Evolutionary conservation across 2,113 vertebrate genomes (phyloP).

Genomic region (Crotophaga sulcirostris): DNA sequence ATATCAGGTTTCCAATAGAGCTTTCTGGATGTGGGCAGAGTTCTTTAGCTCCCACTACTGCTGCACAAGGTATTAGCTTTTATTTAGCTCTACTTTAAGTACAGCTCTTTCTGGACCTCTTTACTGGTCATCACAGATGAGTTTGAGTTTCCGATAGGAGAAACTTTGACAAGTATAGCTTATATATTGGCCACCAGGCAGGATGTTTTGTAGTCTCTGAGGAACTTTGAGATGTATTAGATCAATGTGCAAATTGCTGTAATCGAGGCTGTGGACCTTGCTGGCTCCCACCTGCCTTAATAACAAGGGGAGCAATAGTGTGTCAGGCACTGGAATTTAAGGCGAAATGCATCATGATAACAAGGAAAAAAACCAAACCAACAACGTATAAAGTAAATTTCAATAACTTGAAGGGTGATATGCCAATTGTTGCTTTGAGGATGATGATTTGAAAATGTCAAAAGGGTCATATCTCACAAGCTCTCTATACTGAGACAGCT

Average conservation of each 20-base stretch:
- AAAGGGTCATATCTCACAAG: neutral
- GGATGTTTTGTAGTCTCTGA: neutral
- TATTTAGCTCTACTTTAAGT: neutral
- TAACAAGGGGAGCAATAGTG: neutral
- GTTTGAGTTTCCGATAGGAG: neutral
- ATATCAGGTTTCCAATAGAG: neutral
- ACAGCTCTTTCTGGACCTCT: neutral
- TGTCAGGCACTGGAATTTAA: neutral
- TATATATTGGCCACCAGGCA: neutral
- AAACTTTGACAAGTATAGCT: neutral
- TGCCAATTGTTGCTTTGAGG: neutral
- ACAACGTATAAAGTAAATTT: neutral
- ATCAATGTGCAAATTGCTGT: neutral
- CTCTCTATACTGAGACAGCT: neutral
- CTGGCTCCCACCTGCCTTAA: neutral
- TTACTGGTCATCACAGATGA: neutral
- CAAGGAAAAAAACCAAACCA: neutral
- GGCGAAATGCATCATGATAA: neutral
- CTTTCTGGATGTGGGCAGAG: neutral
- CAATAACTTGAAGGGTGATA: neutral
- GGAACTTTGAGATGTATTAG: neutral
- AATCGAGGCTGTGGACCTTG: neutral
- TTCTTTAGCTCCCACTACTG: neutral
- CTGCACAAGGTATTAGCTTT: neutral
- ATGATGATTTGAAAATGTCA: neutral